These are phyloP conservation scores for Euwallacea similis DNA, from an alignment of 1,140 invertebrate species.

Conservation along the genomic window DNA sequence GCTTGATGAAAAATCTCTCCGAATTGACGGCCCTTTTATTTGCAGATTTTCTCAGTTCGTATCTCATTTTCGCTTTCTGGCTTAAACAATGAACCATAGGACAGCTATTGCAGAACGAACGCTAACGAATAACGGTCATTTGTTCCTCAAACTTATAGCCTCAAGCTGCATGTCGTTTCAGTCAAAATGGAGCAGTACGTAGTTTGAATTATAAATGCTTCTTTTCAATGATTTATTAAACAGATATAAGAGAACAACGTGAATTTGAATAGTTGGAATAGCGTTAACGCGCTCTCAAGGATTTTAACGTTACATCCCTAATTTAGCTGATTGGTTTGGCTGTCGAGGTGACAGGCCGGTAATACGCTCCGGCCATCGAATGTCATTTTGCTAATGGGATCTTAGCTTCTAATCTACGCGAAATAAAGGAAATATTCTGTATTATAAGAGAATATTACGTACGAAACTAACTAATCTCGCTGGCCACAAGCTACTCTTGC, in stretches of 20 bases:
- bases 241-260: too few relatives aligned
- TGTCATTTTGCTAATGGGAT: conserved; percentile 50
- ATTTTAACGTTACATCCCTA: too few relatives aligned
- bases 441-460: neutral
- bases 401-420: conserved; percentile 44
- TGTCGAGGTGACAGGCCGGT: conserved; percentile 39
- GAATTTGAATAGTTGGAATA: neutral
- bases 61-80: conserved; percentile 50
- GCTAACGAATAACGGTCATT: too few relatives aligned
- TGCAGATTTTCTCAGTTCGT: conserved; percentile 53
- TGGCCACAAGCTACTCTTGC: too few relatives aligned
- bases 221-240: too few relatives aligned
- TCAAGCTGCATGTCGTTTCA: too few relatives aligned
- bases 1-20: conserved; percentile 53
- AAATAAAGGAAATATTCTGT: conserved; percentile 27
- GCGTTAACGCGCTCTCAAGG: neutral
- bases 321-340: conserved; percentile 19
- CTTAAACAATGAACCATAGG: conserved; percentile 50
- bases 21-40: conserved; percentile 55
- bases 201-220: too few relatives aligned
- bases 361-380: conserved; percentile 46
- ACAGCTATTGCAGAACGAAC: conserved; percentile 3
- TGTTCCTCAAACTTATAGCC: too few relatives aligned
- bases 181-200: too few relatives aligned
- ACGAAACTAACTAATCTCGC: too few relatives aligned